Evolutionary conservation across 2,888 invertebrate species (phyloP), one percentile per base, ranked within the genome.

Genomic region (Alcis repandata): DNA sequence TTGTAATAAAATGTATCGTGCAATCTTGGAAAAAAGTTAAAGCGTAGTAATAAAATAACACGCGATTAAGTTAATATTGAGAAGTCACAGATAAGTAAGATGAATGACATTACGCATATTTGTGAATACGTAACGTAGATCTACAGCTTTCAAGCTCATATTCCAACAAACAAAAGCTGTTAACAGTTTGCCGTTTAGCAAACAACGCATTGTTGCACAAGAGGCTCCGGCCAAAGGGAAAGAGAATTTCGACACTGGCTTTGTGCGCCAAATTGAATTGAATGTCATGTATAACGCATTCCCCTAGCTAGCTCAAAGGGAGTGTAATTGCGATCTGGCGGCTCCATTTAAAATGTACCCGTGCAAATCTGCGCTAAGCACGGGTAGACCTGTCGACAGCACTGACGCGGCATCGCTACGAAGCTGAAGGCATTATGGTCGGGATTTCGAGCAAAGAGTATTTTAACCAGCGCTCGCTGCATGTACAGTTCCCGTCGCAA

Each of bases 291-390:
- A 86, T 87, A 85, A 87, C 87, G 87, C 89, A 90, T 91, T 88
- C 87, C 84, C 27, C 27, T 27, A 27, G 83, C 81, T 77, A 84
- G 85, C 87, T 90, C 91, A 92, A 92, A 92, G 91, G 89, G 86
- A 91, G 86, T 88, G 89, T 92, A 91, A 91, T 91, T 91, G 89
- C 87, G 84, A 91, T 87, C 86, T 84, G 89, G 81, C 88, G 82
- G 90, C 88, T 89, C 87, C 87, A 90, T 92, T 92, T 91, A 87
- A 91, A 91, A 89, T 85, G 91, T 89, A 88, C 88, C 85, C 85
- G 85, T 87, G 88, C 87, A 89, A 90, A 91, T 91, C 86, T 86
- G 84, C 79, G 79, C 82, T 83, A 81, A 86, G 84, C 82, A 80
- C 77, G 74, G 73, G 20, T 48, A 49, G 67, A 76, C 70, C 79